Percentiles rank a stretch among this genome's conserved stretches.
phyloP scores from a whole-genome alignment of 2,797 vertebrate genomes.

The Scolopax bukidnonensis region DNA sequence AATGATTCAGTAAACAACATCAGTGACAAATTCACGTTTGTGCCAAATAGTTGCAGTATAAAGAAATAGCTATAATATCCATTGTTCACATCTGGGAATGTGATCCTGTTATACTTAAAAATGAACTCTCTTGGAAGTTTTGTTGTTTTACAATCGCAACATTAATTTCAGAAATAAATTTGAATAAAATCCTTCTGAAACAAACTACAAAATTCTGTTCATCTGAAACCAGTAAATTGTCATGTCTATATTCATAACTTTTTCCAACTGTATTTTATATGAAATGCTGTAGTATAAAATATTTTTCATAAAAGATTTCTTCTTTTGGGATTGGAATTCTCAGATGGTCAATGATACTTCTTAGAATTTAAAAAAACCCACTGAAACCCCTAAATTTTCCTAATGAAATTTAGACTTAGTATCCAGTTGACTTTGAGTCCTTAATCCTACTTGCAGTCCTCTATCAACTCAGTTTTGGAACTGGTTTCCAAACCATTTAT shows the following conservation, averaged over 20 bases:
- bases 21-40: slow-evolving; percentile 36
- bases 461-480: background rate
- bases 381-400: background rate
- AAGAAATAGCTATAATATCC: background rate
- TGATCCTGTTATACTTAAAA: background rate
- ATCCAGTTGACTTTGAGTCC: background rate
- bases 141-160: background rate
- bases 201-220: background rate
- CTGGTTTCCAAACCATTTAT: background rate
- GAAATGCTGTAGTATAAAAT: background rate
- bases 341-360: background rate
- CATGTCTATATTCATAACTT: background rate
- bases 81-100: background rate
- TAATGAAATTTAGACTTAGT: background rate
- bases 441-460: background rate
- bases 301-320: background rate
- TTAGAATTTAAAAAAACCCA: background rate
- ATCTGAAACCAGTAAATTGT: background rate
- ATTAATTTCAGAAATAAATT: background rate
- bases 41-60: background rate
- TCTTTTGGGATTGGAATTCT: background rate
- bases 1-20: slow-evolving; percentile 49
- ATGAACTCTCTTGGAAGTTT: background rate
- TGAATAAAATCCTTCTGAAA: background rate
- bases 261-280: background rate